phyloP scores from a whole-genome alignment of 2,113 vertebrate species.

The Condylura cristata region DNA sequence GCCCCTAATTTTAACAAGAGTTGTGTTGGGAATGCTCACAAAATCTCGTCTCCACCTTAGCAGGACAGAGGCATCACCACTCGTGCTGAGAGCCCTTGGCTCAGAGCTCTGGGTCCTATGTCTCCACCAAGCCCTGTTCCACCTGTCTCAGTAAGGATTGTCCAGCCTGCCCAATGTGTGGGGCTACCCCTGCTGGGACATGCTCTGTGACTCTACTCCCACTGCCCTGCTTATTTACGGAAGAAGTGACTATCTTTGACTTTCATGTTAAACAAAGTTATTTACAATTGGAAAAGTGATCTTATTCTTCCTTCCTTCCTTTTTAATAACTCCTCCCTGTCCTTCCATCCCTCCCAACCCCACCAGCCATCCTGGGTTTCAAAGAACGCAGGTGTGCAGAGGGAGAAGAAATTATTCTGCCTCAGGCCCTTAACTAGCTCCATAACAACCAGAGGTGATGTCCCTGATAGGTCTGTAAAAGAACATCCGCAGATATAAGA shows the following conservation, averaged over 20 bases:
- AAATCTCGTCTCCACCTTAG: neutral
- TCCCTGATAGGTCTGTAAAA: neutral
- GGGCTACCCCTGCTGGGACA: neutral
- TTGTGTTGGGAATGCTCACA: neutral
- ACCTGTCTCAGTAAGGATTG: neutral
- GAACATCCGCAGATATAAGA: neutral
- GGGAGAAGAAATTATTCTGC: neutral
- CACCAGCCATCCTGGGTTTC: neutral
- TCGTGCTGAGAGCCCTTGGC: neutral
- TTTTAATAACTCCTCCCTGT: neutral
- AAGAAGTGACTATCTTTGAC: neutral
- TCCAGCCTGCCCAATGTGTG: neutral
- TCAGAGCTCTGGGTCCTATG: neutral
- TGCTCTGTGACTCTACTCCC: neutral
- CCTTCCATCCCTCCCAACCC: neutral
- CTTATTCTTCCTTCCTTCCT: neutral
- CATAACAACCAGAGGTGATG: neutral
- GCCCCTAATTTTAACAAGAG: neutral
- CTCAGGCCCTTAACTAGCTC: neutral
- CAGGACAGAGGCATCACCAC: neutral
- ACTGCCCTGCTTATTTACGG: neutral
- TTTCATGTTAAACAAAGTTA: neutral
- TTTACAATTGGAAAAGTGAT: neutral
- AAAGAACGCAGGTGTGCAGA: neutral
- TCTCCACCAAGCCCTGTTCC: neutral